Conservation (phyloP, 2,113 vertebrate genomes). For the Hemibagrus wyckioides region DNA sequence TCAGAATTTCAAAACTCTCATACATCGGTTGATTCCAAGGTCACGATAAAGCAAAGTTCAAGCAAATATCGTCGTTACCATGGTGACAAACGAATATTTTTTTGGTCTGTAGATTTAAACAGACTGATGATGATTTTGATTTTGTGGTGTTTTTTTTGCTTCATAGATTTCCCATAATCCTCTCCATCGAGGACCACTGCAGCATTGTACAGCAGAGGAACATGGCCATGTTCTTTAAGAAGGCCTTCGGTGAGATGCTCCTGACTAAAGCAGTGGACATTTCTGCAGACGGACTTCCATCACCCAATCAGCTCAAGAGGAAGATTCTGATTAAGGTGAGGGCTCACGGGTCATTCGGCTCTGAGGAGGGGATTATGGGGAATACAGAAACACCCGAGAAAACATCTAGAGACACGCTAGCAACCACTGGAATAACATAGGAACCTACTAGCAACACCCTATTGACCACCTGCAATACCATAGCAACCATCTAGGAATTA, state of each 20-base stretch:
- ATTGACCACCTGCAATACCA: background rate
- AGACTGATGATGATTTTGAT: background rate
- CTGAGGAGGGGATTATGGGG: background rate
- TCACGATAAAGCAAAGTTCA: background rate
- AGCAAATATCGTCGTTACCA: background rate
- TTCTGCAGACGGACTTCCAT: conserved; percentile 89
- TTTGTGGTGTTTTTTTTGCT: background rate
- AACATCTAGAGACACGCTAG: background rate
- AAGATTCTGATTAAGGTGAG: conserved; percentile 98
- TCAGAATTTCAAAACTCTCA: background rate
- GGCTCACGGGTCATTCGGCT: background rate
- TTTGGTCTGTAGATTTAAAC: background rate
- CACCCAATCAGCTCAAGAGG: conserved; percentile 93
- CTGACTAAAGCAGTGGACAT: conserved; percentile 95
- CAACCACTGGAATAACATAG: background rate
- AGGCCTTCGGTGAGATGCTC: conserved; percentile 93
- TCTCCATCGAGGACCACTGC: conserved; percentile 98
- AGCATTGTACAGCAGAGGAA: conserved; percentile 98
- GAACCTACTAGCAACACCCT: background rate
- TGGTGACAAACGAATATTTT: background rate
- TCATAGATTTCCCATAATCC: conserved; percentile 86
- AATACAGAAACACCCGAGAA: background rate
- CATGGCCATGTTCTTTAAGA: conserved; percentile 93
- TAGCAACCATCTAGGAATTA: background rate
- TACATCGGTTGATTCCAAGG: background rate